phyloP scores from a whole-genome alignment of 2,113 vertebrate species.

The Mus spicilegus region DNA sequence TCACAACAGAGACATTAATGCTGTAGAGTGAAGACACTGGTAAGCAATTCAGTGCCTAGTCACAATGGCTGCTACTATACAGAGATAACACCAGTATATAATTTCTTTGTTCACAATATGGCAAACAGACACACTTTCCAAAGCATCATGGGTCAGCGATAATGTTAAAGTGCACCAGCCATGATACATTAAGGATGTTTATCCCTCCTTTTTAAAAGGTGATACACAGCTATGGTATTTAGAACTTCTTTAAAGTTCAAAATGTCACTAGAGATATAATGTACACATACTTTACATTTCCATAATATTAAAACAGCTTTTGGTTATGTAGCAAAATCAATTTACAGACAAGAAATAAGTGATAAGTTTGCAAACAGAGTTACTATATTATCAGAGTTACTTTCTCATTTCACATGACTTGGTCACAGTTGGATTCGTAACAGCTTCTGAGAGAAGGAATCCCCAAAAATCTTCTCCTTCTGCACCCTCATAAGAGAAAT shows the following conservation, averaged over 20 bases:
- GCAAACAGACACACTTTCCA: not conserved
- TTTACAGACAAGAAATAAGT: not conserved
- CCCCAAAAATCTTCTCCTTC: not conserved
- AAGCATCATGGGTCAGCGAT: not conserved
- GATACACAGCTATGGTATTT: not conserved
- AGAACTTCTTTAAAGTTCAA: not conserved
- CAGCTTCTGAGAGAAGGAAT: not conserved
- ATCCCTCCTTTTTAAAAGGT: not conserved
- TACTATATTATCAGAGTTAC: not conserved
- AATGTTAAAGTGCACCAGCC: not conserved
- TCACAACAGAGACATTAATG: not conserved
- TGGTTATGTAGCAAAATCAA: conserved; percentile 5
- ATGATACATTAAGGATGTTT: not conserved
- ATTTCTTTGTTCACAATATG: not conserved
- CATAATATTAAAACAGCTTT: not conserved
- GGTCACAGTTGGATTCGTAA: not conserved
- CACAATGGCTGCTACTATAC: not conserved
- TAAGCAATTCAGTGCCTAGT: not conserved
- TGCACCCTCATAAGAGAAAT: not conserved
- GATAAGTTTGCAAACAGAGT: not conserved
- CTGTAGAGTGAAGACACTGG: not conserved
- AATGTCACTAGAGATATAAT: not conserved
- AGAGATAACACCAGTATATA: not conserved
- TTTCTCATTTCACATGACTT: not conserved
- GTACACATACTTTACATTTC: not conserved